phyloP scores from a whole-genome alignment of 2,888 invertebrate species.

The Gisinianus flammeolus region DNA sequence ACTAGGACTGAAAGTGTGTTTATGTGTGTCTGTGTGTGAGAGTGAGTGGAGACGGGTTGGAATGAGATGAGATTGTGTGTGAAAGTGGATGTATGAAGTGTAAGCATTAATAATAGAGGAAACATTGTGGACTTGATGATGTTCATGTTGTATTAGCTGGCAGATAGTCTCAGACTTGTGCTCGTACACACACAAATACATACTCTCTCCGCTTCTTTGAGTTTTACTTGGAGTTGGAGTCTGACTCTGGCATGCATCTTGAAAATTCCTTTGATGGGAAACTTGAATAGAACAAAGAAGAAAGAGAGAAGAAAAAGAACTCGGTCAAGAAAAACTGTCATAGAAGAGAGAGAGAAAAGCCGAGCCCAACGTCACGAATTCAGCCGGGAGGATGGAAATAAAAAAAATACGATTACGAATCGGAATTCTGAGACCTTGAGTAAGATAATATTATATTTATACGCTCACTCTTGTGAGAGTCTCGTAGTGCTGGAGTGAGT shows the following conservation, averaged over 20 bases:
- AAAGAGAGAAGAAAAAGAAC: conserved; percentile 33
- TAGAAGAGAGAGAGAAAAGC: conserved; percentile 20
- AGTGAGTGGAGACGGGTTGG: neutral
- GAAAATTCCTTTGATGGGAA: conserved; percentile 42
- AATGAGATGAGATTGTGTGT: neutral
- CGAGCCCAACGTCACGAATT: conserved; percentile 50
- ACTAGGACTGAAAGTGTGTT: too few species aligned
- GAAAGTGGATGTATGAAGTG: conserved; percentile 2
- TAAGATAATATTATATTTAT: conserved; percentile 28
- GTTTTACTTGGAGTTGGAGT: neutral
- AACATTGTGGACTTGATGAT: neutral
- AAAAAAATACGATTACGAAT: conserved; percentile 49
- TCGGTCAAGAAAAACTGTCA: conserved; percentile 47
- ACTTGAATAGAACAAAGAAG: conserved; percentile 45
- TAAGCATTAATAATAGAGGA: conserved; percentile 3
- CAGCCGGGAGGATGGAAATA: conserved; percentile 42
- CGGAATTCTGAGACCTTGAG: conserved; percentile 44
- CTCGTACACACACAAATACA: too few species aligned
- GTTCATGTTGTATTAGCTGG: neutral
- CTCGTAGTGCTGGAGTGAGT: neutral
- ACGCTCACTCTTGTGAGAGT: neutral
- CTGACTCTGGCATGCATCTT: conserved; percentile 3
- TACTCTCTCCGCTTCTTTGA: too few species aligned
- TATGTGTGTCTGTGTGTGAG: too few species aligned
- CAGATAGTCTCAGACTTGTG: neutral